These are phyloP conservation scores for Drosophila tsacasi DNA, from an alignment of 1,140 invertebrate genomes.

Conservation along the genomic window DNA sequence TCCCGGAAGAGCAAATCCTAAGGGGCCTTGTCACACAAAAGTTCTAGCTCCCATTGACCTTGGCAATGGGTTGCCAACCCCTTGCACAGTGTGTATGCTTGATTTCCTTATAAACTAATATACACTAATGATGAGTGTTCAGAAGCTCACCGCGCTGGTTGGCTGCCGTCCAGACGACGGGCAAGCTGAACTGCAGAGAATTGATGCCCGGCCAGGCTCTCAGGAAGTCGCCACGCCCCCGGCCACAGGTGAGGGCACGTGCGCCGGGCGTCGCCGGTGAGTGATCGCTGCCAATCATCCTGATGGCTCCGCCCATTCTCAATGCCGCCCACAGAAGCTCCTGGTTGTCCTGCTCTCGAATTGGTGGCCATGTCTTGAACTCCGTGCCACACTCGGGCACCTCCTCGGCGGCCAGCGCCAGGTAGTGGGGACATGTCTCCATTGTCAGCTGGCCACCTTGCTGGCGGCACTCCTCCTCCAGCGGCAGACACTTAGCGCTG, in stretches of 20 bases:
- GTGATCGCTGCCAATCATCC: conserved; percentile 90
- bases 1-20: not conserved
- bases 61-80: not conserved
- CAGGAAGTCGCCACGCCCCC: conserved; percentile 87
- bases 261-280: conserved; percentile 90
- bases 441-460: conserved; percentile 87
- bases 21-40: not conserved
- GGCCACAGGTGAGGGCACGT: conserved; percentile 86
- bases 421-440: conserved; percentile 91
- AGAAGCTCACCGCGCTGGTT: conserved; percentile 62
- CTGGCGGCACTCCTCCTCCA: conserved; percentile 85
- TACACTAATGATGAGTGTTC: not conserved
- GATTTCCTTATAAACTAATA: conserved; percentile 48
- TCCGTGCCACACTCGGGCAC: conserved; percentile 88
- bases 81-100: conserved; percentile 21
- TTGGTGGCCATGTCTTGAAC: conserved; percentile 91
- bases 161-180: conserved; percentile 89
- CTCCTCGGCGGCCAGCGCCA: conserved; percentile 88
- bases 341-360: conserved; percentile 88
- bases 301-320: conserved; percentile 75
- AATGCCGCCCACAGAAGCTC: conserved; percentile 88
- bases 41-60: not conserved
- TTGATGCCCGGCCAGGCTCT: conserved; percentile 91
- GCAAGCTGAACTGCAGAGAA: conserved; percentile 90
- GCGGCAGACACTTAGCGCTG: conserved; percentile 86